Base-by-base conservation (phyloP, 2,797 vertebrate genomes). In the Pogoniulus pusillus region DNA sequence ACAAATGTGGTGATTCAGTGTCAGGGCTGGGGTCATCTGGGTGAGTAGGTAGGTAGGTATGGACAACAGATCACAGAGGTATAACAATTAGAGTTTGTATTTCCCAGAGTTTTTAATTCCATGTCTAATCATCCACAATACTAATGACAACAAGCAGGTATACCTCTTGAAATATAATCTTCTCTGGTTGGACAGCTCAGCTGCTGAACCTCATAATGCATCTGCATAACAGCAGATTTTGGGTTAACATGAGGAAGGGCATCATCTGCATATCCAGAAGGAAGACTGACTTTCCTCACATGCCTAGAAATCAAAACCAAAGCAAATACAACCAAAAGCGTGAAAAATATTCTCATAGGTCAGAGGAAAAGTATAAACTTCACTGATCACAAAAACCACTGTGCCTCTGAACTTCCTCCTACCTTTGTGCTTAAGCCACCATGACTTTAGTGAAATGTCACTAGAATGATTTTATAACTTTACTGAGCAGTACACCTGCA, bases 41-140 rank as follows among this genome's bases (percentile, higher is more conserved):
- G 14, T 1, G 10, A 6, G 2, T n/a, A n/a, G n/a, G n/a, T n/a
- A n/a, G n/a, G n/a, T 8, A 45, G 35, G 34, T 7, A 37, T n/a
- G 8, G 54, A 82, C 16, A 66, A 24, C 9, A 81, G 30, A 66
- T 13, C 63, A 68, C 16, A 54, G 23, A 73, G 26, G 30, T 22
- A 70, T 2, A 84, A 53, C 35, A 45, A 37, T 11, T 26, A 30
- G 30, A 30, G 43, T 30, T 7, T 41, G 74, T 34, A 41, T 70
- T 82, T 87, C 45, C 58, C 73, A 32, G 19, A 66, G 51, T 20
- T 62, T 63, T 74, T 35, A 64, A 49, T 51, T 81, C 34, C 23
- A 13, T 13, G 26, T 68, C 51, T 74, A 32, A 45, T 24, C 29
- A 76, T 26, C 7, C 32, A n/a, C 7, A 4, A 49, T 17, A 14